Evolutionary conservation across 2,797 vertebrate species (phyloP), one percentile per base, ranked within the genome.

Genomic region (Okamejei kenojei): DNA sequence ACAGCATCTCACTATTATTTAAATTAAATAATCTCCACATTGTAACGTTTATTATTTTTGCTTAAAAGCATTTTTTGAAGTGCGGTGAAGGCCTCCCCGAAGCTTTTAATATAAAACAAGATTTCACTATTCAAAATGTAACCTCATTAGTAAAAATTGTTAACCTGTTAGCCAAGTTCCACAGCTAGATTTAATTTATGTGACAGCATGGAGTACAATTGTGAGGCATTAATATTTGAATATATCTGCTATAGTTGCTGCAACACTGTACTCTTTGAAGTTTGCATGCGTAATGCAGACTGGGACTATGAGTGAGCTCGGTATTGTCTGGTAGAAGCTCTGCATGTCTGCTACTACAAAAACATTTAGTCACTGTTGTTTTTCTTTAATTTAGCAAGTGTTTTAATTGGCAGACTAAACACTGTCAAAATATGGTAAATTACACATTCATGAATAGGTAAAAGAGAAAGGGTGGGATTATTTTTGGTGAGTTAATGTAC

Each of bases 71-170:
- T 90, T 74, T 54, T 81, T 90, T 90, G 88, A 71, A 90, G 65
- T 73, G 19, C 15, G 4, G 15, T 65, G 54, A 88, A 63, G 32
- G 23, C 17, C 23, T 73, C 35, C 68, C 35, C 71, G 6, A 74
- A 7, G n/a, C 32, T 29, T 73, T 74, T 91, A 91, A 54, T 38
- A 73, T 74, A 7, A 74, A 91, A 91, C 68, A 23, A 74, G 9
- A 45, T 54, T 91, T 73, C 21, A 91, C 17, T 23, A 45, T 74
- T 74, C 19, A 74, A 74, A 74, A 74, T 5, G 21, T 74, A 73
- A 90, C 9, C 63, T 71, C 65, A 90, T 71, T 35, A 90, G 88
- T 90, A 73, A 61, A 90, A 90, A 90, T 90, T 90, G 32, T 65
- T 71, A 38, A 90, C 65, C 15, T 35, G n/a, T 90, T 38, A 35